A percentile compares a stretch with the other conserved stretches of the same genome.
phyloP scores from a whole-genome alignment of 1,140 invertebrate genomes.

The honey bee (Apis mellifera) region Amel_HAv3.1 CM009939.2:10122501-10123000 shows the following conservation, averaged over 20 bases:
- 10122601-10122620: slow-evolving; percentile 75
- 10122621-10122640: slow-evolving; percentile 80
- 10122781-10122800: slow-evolving; percentile 88
- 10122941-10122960: neutral
- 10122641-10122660: slow-evolving; percentile 84
- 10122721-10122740: slow-evolving; percentile 87
- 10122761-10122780: slow-evolving; percentile 88
- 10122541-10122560: slow-evolving; percentile 88
- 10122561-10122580: slow-evolving; percentile 85
- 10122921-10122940: slow-evolving; percentile 1
- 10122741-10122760: slow-evolving; percentile 88
- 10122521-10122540: slow-evolving; percentile 86
- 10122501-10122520: slow-evolving; percentile 61
- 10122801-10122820: slow-evolving; percentile 82
- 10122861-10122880: neutral
- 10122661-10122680: slow-evolving; percentile 84
- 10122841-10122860: neutral
- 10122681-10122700: slow-evolving; percentile 84
- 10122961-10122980: neutral
- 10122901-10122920: neutral
- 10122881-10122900: neutral
- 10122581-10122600: slow-evolving; percentile 83
- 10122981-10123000: slow-evolving; percentile 48
- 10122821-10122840: neutral
- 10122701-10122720: slow-evolving; percentile 85